phyloP scores from a whole-genome alignment of 2,113 vertebrate species.

The Menura novaehollandiae region DNA sequence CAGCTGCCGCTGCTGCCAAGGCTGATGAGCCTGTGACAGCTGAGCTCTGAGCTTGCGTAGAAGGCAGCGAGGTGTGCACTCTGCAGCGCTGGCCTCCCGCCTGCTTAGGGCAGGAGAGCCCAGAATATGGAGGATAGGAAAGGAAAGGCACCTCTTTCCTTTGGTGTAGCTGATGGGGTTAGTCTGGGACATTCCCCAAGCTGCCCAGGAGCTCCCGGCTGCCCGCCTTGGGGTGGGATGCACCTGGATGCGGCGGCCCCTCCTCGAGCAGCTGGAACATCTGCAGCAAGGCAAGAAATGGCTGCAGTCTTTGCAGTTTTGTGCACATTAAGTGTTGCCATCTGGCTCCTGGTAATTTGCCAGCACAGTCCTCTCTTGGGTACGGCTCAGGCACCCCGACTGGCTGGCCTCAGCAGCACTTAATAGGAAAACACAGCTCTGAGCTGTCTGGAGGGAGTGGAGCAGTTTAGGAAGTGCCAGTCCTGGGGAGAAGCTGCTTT shows the following conservation, averaged over 20 bases:
- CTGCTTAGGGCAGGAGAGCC: neutral
- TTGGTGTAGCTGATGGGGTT: neutral
- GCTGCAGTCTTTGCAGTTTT: conserved; percentile 1
- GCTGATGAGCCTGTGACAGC: neutral
- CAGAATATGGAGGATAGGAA: neutral
- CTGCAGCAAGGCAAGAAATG: conserved; percentile 29
- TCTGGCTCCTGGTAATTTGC: conserved; percentile 55
- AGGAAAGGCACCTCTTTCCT: neutral
- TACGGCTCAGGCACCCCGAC: neutral
- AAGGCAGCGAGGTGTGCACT: neutral
- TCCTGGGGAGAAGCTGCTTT: neutral
- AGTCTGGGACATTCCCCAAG: neutral
- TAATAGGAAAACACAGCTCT: neutral
- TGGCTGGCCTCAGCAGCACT: neutral
- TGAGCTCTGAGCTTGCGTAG: neutral
- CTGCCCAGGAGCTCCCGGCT: neutral
- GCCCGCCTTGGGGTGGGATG: neutral
- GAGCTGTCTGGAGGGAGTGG: conserved; percentile 18
- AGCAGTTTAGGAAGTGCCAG: conserved; percentile 45
- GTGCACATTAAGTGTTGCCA: conserved; percentile 25
- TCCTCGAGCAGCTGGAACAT: conserved; percentile 22
- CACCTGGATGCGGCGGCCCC: neutral
- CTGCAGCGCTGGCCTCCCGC: neutral
- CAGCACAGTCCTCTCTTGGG: neutral
- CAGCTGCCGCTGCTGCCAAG: neutral